A percentile compares a stretch with the other conserved stretches of the same genome.
phyloP scores from a whole-genome alignment of 2,888 invertebrate genomes.

The Endotricha flammealis region DNA sequence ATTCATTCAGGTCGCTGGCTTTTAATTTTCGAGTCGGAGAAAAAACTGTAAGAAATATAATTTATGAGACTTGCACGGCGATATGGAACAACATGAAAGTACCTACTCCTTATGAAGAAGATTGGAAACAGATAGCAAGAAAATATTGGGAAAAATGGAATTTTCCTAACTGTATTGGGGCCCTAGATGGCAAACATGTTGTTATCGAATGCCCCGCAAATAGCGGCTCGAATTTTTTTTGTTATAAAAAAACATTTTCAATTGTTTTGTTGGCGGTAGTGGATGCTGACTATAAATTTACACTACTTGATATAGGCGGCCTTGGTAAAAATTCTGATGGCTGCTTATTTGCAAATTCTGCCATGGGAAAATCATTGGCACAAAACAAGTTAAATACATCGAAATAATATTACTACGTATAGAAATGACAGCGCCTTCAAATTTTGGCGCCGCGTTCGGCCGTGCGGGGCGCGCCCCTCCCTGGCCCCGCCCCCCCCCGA shows the following conservation, averaged over 20 bases:
- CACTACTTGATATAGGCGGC: background rate
- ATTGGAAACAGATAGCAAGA: background rate
- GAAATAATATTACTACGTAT: no score
- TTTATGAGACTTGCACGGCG: constrained; percentile 10
- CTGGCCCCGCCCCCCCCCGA: no score
- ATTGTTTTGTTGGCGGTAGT: background rate
- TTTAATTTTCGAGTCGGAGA: constrained; percentile 3
- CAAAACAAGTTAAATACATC: background rate
- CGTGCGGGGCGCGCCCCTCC: no score
- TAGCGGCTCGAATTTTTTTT: background rate
- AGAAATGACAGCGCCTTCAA: no score
- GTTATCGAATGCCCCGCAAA: background rate
- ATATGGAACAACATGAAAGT: background rate
- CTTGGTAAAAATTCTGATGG: background rate
- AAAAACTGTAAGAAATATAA: constrained; percentile 6
- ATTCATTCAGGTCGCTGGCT: constrained; percentile 8
- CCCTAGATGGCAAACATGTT: background rate
- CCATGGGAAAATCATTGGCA: background rate
- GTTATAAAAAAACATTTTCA: background rate
- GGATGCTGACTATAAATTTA: background rate
- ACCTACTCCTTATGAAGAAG: background rate
- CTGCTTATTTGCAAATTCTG: background rate
- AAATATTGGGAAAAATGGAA: background rate
- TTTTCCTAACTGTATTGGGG: background rate
- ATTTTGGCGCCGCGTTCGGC: no score